Conservation (phyloP, 2,113 vertebrate genomes). For the Epinephelus cyanopodus region DNA sequence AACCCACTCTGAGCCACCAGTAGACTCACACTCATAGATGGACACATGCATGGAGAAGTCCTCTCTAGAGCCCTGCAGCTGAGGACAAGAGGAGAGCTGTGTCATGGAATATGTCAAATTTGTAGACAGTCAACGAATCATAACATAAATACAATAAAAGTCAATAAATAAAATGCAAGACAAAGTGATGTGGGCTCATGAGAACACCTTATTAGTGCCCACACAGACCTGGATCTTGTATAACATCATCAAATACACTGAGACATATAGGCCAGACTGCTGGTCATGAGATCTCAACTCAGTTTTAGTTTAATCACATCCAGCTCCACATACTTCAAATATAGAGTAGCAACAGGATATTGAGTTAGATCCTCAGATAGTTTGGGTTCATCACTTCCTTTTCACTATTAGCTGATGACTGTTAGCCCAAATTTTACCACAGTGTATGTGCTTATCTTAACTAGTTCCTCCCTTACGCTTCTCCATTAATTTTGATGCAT, state of each 20-base stretch:
- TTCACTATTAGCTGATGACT: not conserved
- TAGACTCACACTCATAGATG: conserved; percentile 98
- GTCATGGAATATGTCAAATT: not conserved
- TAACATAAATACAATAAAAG: not conserved
- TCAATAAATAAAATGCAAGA: not conserved
- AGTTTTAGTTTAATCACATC: conserved; percentile 21
- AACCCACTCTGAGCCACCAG: conserved; percentile 98
- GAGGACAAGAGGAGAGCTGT: not conserved
- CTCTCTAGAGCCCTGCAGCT: conserved; percentile 69
- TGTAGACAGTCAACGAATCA: not conserved
- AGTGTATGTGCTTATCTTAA: not conserved
- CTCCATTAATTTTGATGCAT: too few species aligned
- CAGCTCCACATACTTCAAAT: not conserved
- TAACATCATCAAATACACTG: not conserved
- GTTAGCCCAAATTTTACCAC: not conserved
- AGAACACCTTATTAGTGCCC: not conserved
- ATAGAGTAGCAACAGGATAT: not conserved
- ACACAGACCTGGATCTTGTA: not conserved
- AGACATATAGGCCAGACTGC: not conserved
- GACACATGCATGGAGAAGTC: conserved; percentile 99
- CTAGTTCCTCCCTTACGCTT: not conserved
- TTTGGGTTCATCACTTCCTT: conserved; percentile 1
- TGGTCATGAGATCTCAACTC: not conserved
- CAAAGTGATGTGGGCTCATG: not conserved
- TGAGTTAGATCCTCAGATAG: not conserved